These are phyloP conservation scores for Berghia stephanieae DNA, from an alignment of 1,140 invertebrate species.

Conservation along the genomic window DNA sequence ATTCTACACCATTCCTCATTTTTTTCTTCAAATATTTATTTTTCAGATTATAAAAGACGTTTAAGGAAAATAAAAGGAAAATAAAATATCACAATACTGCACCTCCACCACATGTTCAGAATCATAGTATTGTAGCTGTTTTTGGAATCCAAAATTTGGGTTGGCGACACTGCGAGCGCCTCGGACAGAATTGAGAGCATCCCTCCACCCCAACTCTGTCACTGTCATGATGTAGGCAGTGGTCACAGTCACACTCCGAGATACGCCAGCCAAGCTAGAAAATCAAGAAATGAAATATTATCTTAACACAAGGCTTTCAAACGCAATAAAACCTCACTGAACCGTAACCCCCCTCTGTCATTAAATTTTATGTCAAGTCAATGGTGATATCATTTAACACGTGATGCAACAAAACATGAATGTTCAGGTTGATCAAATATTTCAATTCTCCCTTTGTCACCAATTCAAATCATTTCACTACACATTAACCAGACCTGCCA, in stretches of 20 bases:
- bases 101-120: slow-evolving; percentile 82
- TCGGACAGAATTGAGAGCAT: slow-evolving; percentile 90
- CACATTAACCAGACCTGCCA: too few relatives aligned
- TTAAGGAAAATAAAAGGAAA: background rate
- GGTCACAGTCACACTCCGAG: slow-evolving; percentile 91
- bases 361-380: too few relatives aligned
- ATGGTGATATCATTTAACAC: too few relatives aligned
- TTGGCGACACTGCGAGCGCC: slow-evolving; percentile 89
- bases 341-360: too few relatives aligned
- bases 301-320: too few relatives aligned
- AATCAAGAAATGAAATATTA: background rate
- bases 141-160: slow-evolving; percentile 94
- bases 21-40: background rate
- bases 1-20: background rate
- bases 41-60: background rate
- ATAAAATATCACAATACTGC: slow-evolving; percentile 36
- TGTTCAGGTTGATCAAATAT: too few relatives aligned
- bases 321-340: too few relatives aligned
- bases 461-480: too few relatives aligned
- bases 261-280: slow-evolving; percentile 91
- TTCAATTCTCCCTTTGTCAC: too few relatives aligned
- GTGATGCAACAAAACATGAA: too few relatives aligned
- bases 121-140: slow-evolving; percentile 93
- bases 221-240: slow-evolving; percentile 96
- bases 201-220: slow-evolving; percentile 89